Conservation (phyloP, 30 jellyfish, hydroid and myxozoan genomes). For the Mastigias papua region DNA sequence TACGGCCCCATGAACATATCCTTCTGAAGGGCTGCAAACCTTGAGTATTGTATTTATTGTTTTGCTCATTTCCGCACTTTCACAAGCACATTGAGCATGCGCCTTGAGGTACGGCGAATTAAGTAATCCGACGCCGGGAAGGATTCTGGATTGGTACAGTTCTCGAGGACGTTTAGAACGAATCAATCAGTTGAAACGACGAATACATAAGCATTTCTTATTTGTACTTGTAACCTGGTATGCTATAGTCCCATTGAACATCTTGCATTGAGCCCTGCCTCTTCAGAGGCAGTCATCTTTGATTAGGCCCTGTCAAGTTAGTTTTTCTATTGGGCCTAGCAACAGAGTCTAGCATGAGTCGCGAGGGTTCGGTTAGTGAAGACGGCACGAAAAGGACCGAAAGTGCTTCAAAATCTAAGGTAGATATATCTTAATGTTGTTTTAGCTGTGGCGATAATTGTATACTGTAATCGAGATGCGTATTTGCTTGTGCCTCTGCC, state of each 20-base stretch:
- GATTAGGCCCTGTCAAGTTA: conserved; percentile 27
- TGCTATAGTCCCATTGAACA: not conserved
- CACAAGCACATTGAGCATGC: conserved; percentile 6
- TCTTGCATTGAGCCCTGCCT: not conserved
- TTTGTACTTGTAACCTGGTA: not conserved
- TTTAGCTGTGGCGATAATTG: not conserved
- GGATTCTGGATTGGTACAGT: not conserved
- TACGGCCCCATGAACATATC: not conserved
- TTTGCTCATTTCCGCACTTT: not conserved
- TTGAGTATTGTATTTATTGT: not conserved
- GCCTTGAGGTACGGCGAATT: not conserved
- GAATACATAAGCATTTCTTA: not conserved
- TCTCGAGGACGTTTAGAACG: not conserved
- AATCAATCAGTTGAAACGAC: not conserved
- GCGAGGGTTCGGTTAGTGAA: conserved; percentile 50
- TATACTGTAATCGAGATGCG: no score
- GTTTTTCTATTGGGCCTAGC: conserved; percentile 51
- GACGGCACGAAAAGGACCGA: conserved; percentile 34
- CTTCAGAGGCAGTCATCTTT: not conserved
- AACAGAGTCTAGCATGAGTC: conserved; percentile 40
- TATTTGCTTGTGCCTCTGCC: no score
- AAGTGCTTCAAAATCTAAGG: conserved; percentile 73
- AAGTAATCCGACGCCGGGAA: conserved; percentile 20
- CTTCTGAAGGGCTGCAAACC: not conserved
- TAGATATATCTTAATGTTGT: not conserved